phyloP scores from a whole-genome alignment of 2,888 invertebrate genomes.

The Deroplatys truncata region DNA sequence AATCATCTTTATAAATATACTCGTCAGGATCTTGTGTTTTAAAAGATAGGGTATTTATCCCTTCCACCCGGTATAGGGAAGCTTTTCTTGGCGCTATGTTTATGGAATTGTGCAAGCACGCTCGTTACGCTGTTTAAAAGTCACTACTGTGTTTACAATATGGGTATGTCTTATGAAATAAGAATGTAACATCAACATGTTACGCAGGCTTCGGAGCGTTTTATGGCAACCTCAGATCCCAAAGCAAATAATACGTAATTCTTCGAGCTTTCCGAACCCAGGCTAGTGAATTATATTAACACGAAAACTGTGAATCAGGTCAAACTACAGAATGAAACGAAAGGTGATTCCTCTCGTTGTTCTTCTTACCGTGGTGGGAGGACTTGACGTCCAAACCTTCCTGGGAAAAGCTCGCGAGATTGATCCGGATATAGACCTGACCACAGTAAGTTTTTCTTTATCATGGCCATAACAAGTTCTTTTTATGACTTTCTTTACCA shows the following conservation, averaged over 20 bases:
- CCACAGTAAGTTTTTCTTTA: background rate
- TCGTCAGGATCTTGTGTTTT: too few relatives aligned
- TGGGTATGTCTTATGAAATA: background rate
- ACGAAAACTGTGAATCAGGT: background rate
- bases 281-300: background rate
- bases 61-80: too few relatives aligned
- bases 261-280: background rate
- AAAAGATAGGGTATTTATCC: too few relatives aligned
- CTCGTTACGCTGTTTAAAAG: background rate
- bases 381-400: background rate
- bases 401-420: background rate
- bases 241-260: background rate
- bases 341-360: background rate
- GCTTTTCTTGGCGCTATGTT: too few relatives aligned
- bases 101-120: background rate
- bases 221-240: background rate
- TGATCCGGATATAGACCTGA: background rate
- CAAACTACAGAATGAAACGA: background rate
- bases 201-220: background rate
- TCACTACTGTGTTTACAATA: background rate
- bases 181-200: background rate
- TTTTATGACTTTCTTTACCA: background rate
- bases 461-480: background rate
- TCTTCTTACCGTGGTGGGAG: background rate
- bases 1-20: too few relatives aligned